A percentile compares a stretch with the other conserved stretches of the same genome.
Evolutionary conservation across 2,888 invertebrate genomes (phyloP).

Genomic region (Oligia fasciuncula): DNA sequence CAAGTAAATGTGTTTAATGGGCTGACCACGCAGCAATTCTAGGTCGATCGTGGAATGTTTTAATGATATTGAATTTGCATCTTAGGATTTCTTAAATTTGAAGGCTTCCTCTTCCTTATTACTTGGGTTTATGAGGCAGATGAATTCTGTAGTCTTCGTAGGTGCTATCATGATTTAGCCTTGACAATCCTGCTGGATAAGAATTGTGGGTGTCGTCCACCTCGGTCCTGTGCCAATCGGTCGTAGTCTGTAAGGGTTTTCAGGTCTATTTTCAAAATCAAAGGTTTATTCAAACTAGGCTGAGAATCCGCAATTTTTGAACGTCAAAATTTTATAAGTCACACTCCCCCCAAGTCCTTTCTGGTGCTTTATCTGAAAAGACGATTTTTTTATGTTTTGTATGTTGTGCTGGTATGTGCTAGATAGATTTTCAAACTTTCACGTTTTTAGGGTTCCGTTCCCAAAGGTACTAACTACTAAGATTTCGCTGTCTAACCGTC

Average conservation of each 20-base stretch:
- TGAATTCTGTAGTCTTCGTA: not conserved
- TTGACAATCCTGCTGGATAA: not conserved
- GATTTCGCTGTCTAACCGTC: no score
- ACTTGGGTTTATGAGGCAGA: conserved; percentile 19
- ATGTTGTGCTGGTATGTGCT: no score
- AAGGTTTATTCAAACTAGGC: no score
- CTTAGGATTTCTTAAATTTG: conserved; percentile 45
- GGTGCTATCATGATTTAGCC: not conserved
- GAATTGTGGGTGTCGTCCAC: not conserved
- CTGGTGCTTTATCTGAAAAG: no score
- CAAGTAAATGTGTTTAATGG: conserved; percentile 64
- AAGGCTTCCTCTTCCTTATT: conserved; percentile 64
- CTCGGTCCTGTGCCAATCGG: not conserved
- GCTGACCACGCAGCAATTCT: conserved; percentile 62
- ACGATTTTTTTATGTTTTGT: no score
- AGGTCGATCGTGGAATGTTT: conserved; percentile 67
- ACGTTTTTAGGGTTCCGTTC: no score
- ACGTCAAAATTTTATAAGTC: no score
- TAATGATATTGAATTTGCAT: conserved; percentile 65
- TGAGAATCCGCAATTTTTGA: no score
- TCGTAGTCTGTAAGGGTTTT: not conserved
- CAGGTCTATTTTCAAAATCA: not conserved
- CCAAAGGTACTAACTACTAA: no score
- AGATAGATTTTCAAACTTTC: no score
- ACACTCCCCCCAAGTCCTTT: no score